phyloP scores from a whole-genome alignment of 2,113 vertebrate genomes.

The Choloepus hoffmanni region DNA sequence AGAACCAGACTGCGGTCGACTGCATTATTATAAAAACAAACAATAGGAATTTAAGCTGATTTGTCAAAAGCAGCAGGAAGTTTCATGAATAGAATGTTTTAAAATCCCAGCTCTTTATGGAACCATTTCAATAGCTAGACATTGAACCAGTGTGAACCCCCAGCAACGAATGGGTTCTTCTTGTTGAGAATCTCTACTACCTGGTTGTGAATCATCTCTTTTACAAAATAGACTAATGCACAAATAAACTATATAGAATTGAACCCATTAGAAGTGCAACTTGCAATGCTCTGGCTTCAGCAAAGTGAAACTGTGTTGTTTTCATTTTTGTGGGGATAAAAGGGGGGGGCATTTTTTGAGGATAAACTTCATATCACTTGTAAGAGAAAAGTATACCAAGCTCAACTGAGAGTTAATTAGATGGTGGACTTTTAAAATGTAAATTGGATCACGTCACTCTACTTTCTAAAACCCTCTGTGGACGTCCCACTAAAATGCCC shows the following conservation, averaged over 20 bases:
- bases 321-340: rapidly evolving
- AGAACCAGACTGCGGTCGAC: background rate
- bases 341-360: background rate
- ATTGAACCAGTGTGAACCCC: background rate
- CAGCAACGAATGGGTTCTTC: rapidly evolving
- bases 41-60: constrained; percentile 44
- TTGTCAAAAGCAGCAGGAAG: constrained; percentile 71
- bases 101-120: background rate
- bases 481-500: too few species aligned
- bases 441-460: too few species aligned
- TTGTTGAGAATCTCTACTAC: rapidly evolving
- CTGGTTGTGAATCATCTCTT: too few species aligned
- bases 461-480: rapidly evolving
- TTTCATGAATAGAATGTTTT: constrained; percentile 8
- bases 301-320: background rate
- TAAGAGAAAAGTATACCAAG: background rate
- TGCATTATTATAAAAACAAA: constrained; percentile 41
- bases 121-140: background rate
- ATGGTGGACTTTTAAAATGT: background rate
- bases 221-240: background rate
- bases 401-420: background rate
- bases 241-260: rapidly evolving
- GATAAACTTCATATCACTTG: background rate
- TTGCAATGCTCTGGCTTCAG: background rate
- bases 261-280: background rate